Evolutionary conservation across 2,797 vertebrate genomes (phyloP).

Genomic region (Gymnoscopelus braueri): DNA sequence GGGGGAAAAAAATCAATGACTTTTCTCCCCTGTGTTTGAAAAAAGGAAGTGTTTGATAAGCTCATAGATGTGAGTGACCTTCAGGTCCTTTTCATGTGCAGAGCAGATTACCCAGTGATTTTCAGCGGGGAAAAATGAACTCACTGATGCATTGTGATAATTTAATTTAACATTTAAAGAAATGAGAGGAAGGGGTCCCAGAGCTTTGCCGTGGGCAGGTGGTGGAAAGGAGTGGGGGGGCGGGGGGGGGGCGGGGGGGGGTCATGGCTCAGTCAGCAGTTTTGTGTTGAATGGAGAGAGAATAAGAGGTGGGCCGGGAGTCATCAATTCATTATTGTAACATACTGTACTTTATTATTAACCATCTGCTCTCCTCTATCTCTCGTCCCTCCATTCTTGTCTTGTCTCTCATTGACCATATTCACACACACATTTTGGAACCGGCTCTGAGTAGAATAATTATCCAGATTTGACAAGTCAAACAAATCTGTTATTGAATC

Average conservation of each 20-base stretch:
- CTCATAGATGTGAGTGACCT: conserved; percentile 60
- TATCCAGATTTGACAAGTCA: too few species aligned
- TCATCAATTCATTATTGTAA: conserved; percentile 65
- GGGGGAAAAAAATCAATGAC: conserved; percentile 50
- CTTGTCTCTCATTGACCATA: background rate
- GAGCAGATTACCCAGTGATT: conserved; percentile 67
- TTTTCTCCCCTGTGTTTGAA: conserved; percentile 48
- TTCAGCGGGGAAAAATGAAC: conserved; percentile 60
- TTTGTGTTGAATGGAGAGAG: conserved; percentile 65
- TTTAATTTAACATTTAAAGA: conserved; percentile 76
- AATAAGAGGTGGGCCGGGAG: conserved; percentile 65
- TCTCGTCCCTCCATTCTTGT: conserved; percentile 25
- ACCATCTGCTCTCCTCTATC: conserved; percentile 25
- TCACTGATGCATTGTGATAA: conserved; percentile 75
- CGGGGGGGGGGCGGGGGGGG: background rate
- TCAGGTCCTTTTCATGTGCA: conserved; percentile 68
- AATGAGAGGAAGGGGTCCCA: conserved; percentile 55
- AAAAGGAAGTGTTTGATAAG: conserved; percentile 49
- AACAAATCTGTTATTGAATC: too few species aligned
- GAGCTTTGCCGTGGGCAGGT: conserved; percentile 55
- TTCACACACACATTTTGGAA: too few species aligned
- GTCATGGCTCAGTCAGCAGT: conserved; percentile 69
- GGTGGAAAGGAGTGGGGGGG: conserved; percentile 3
- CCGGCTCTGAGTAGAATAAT: too few species aligned
- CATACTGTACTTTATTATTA: conserved; percentile 46